Base-by-base conservation (phyloP, 2,797 vertebrate species). In the Pseudochirops corinnae region DNA sequence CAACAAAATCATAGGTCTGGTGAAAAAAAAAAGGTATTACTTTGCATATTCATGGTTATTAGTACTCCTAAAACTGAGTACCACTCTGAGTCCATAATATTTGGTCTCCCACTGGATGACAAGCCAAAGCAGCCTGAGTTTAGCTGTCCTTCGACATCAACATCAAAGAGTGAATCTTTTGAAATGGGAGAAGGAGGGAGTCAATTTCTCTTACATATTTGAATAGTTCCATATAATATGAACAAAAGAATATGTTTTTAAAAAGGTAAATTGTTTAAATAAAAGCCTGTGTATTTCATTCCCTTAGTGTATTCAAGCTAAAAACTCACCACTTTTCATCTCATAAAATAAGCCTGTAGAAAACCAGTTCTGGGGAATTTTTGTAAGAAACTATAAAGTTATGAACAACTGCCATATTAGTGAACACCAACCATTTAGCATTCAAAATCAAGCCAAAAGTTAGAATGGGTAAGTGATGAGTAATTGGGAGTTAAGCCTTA, bases 371-470 rank as follows among this genome's bases (percentile, higher is more conserved):
- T 52, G 50, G 14, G 62, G 96, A 95, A 82, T 82, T 56, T 91
- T 96, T 90, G 87, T 26, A 92, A 56, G 2, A 91, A 94, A 95
- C 94, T 90, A 50, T 13, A 91, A 95, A 95, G 93, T 39, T 90
- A n/a, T 9, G 74, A 97, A 93, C 39, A 39, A 62, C 24, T 58
- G 57, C 87, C 1, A 74, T 90, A 94, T 98, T 97, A 98, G 95
- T 28, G 90, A 96, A 67, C 94, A 95, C 91, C 92, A 90, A 93
- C 56, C 91, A 91, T 16, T 95, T 31, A 97, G 97, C 94, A 95
- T 91, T 93, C 95, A 94, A 97, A 90, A 46, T 33, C 90, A 93
- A 95, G 97, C 93, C 91, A 92, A 93, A 96, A 67, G 53, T 94
- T 87, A 0, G 74, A 94, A 93, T 74, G 95, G 95, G 90, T 90